Evolutionary conservation across 35 echinoderm and acorn worm genomes (phyloP).

Genomic region (Heliocidaris tuberculata): DNA sequence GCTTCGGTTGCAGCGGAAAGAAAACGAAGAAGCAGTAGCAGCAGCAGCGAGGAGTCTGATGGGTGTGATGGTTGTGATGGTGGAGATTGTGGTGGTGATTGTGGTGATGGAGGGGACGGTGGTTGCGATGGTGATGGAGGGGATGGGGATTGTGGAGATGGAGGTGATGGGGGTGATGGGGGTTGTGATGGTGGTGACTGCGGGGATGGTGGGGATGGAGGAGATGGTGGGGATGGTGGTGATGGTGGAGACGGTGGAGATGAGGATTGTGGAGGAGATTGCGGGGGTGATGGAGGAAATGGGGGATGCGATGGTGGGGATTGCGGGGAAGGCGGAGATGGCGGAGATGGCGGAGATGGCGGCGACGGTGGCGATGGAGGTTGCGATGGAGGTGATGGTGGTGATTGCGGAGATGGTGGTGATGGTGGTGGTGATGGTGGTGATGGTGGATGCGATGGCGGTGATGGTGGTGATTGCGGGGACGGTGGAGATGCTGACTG

Average conservation of each 20-base stretch:
- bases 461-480: neutral
- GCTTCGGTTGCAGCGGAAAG: neutral
- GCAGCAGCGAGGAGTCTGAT: neutral
- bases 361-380: neutral
- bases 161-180: neutral
- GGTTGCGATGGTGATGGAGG: neutral
- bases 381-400: neutral
- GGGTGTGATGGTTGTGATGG: neutral
- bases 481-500: neutral
- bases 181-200: neutral
- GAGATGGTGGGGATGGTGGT: neutral
- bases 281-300: neutral
- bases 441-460: slow-evolving; percentile 19
- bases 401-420: too few relatives aligned
- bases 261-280: neutral
- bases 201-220: neutral
- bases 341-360: neutral
- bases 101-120: neutral
- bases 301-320: neutral
- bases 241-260: neutral
- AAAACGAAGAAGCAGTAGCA: neutral
- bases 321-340: neutral
- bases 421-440: neutral
- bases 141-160: neutral
- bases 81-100: neutral